A percentile compares a stretch with the other conserved stretches of the same genome.
Evolutionary conservation across 1,140 invertebrate species (phyloP).

Genomic region (Drosophila baimaii): DNA sequence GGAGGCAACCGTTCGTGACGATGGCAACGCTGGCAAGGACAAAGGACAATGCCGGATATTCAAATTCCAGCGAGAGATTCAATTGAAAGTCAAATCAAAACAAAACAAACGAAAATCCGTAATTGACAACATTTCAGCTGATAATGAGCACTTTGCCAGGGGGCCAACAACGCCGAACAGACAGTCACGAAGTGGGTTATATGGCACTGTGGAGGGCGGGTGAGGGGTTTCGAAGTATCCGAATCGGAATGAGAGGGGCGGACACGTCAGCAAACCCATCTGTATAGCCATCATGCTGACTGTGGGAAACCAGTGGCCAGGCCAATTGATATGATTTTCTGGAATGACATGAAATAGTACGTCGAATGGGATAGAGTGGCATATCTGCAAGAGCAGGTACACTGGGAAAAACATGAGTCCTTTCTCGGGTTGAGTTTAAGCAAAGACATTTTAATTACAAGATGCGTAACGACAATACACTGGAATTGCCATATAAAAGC

Average conservation of each 20-base stretch:
- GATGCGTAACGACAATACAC: too few relatives aligned
- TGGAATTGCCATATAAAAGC: too few relatives aligned
- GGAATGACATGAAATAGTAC: constrained; percentile 42
- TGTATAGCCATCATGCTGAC: constrained; percentile 39
- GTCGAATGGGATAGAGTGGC: not conserved
- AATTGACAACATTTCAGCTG: constrained; percentile 80
- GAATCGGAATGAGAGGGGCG: not conserved
- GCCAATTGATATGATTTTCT: constrained; percentile 63
- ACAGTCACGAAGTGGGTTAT: constrained; percentile 23
- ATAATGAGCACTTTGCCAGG: constrained; percentile 70
- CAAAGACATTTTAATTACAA: too few relatives aligned
- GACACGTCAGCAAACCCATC: constrained; percentile 39
- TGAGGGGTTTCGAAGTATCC: not conserved
- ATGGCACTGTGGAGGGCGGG: not conserved
- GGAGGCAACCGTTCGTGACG: constrained; percentile 47
- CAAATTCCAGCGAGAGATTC: constrained; percentile 75
- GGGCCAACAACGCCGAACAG: not conserved
- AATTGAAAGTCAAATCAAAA: constrained; percentile 81
- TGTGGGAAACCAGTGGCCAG: constrained; percentile 26
- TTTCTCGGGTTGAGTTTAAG: too few relatives aligned
- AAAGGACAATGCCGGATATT: constrained; percentile 62
- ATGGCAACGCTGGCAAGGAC: constrained; percentile 42
- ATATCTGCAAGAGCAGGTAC: constrained; percentile 5
- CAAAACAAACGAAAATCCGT: constrained; percentile 75
- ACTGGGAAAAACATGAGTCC: not conserved